Evolutionary conservation across 2,113 vertebrate genomes (phyloP), one percentile per base, ranked within the genome.

Genomic region (Anguilla japonica): DNA sequence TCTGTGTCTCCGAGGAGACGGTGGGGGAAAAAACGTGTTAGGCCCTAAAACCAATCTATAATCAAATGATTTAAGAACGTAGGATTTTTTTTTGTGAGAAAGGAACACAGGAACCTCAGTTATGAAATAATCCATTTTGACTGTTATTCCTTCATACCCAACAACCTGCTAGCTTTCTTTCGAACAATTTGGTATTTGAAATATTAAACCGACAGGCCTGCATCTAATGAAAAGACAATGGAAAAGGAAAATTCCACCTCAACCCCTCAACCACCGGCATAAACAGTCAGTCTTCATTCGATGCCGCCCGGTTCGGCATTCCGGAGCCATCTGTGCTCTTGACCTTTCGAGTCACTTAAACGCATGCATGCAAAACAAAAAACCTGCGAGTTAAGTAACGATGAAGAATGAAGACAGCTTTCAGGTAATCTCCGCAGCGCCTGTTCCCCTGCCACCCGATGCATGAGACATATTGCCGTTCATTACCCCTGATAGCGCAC

Each of bases 391-490:
- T 75, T 75, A 75, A 75, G 71, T 75, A 75, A 75, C 13, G 71
- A 75, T 75, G 71, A 81, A 81, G 40, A 40, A 81, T 41, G 41
- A 41, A 81, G 41, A 81, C 39, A 81, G 40, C 80, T 41, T 41
- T 81, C 80, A 81, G 80, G 80, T 81, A 41, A 81, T 81, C 41
- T 81, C 80, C 6, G 41, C 6, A 18, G 80, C 26, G 71, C 71
- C 71, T 13, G 26, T 34, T 91, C 82, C 83, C 41, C 89, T 20
- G 60, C 86, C 91, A 91, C 88, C 90, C 89, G 86, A 90, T 90
- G 91, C 56, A 92, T 91, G 91, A 90, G 87, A 89, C 91, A 90
- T 87, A 91, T 85, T 88, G 41, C 83, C 88, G 26, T 29, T 34
- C 87, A 89, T 88, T 57, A 92, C 91, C 87, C 88, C 88, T 84